phyloP scores from a whole-genome alignment of 2,888 invertebrate species.

The Conchocele bisecta region DNA sequence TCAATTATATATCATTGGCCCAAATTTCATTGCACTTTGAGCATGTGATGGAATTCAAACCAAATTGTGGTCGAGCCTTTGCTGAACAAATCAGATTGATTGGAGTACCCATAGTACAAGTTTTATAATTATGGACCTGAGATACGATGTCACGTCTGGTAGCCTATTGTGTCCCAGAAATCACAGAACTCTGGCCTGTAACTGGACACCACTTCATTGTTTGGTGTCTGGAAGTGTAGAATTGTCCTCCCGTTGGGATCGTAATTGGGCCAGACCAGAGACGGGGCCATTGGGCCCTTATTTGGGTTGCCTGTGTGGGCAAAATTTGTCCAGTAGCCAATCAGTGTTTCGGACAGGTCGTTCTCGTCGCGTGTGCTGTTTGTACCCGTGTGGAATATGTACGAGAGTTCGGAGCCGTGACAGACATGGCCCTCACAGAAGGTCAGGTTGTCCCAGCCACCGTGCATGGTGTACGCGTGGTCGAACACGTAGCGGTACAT shows the following conservation, averaged over 20 bases:
- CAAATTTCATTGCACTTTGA: too few species aligned
- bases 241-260: conserved; percentile 36
- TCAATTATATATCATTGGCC: too few species aligned
- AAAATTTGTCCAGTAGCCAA: conserved; percentile 76
- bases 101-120: too few species aligned
- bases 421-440: conserved; percentile 73
- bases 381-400: conserved; percentile 68
- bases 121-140: too few species aligned
- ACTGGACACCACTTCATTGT: conserved; percentile 41
- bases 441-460: conserved; percentile 69
- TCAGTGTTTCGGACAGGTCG: conserved; percentile 60
- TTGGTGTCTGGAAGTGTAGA: conserved; percentile 64
- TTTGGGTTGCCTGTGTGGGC: conserved; percentile 74
- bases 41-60: too few species aligned
- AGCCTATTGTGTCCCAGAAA: conserved; percentile 75
- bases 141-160: too few species aligned
- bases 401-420: conserved; percentile 75
- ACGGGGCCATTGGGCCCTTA: conserved; percentile 39
- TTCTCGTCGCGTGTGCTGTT: conserved; percentile 64
- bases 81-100: too few species aligned
- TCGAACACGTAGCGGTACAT: conserved; percentile 2
- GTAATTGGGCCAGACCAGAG: conserved; percentile 64
- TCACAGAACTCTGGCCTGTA: conserved; percentile 64
- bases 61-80: too few species aligned
- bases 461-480: conserved; percentile 62